These are phyloP conservation scores for Zaprionus lineosus DNA, from an alignment of 2,888 invertebrate species.

Conservation along the genomic window DNA sequence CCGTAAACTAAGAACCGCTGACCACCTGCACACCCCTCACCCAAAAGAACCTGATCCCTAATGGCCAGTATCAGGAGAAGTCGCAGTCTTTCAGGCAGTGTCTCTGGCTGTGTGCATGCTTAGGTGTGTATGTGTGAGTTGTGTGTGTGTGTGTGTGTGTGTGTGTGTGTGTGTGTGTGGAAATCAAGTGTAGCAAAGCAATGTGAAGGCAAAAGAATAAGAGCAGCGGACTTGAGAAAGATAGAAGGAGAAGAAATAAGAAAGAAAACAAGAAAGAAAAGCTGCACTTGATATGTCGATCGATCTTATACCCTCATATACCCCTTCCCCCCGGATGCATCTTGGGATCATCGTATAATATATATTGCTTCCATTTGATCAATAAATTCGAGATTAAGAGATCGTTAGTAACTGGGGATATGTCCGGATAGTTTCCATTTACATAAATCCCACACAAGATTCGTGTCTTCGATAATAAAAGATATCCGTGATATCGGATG, in stretches of 20 bases:
- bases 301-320: slow-evolving; percentile 15
- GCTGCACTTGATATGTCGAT: neutral
- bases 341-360: no score
- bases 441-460: no score
- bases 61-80: slow-evolving; percentile 71
- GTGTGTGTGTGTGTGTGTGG: slow-evolving; percentile 53
- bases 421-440: no score
- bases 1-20: slow-evolving; percentile 36
- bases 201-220: slow-evolving; percentile 65
- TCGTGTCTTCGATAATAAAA: no score
- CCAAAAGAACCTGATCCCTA: slow-evolving; percentile 69
- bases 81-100: slow-evolving; percentile 16
- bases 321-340: no score
- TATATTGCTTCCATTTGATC: no score
- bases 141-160: neutral
- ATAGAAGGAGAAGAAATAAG: slow-evolving; percentile 45
- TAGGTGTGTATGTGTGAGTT: slow-evolving; percentile 33
- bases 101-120: slow-evolving; percentile 1
- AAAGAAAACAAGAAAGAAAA: slow-evolving; percentile 65
- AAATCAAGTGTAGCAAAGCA: slow-evolving; percentile 75
- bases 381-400: no score
- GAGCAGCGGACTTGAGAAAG: slow-evolving; percentile 52
- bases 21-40: slow-evolving; percentile 58
- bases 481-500: no score
- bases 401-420: no score